Evolutionary conservation across 92 coral and sea anemone species (phyloP), one percentile per base, ranked within the genome.

Genomic region (Zoanthus gigantus): DNA sequence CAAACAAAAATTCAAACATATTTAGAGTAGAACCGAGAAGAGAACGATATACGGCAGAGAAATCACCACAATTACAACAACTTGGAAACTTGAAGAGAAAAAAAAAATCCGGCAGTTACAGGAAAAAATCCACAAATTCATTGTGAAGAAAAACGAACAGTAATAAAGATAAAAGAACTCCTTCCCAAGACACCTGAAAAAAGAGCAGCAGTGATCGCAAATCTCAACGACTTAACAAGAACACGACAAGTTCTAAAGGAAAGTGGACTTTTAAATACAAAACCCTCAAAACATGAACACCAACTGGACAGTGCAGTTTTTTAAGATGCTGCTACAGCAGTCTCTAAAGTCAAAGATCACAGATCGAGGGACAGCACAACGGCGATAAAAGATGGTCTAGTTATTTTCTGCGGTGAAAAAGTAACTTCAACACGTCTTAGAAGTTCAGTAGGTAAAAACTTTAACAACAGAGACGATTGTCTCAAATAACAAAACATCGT

Each of bases 321-420:
- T 28, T 53, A 75, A 7, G 94, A 91, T 57, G 83, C 79, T 47
- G 60, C 85, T 7, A 63, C 72, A 23, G 89, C 87, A 42, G 13
- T 91, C 29, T 80, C 63, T 2, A 46, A 42, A 57, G 78, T 72
- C 0, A 84, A 91, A 60, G 56, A 48, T 9, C 80, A 72, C 15
- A 63, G 94, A n/a, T 88, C 94, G 0, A 72, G 84, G 9, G 89
- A 84, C 2, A 37, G 91, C 47, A 68, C 82, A 28, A 61, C 89
- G 11, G 78, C 93, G 6, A 72, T 88, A 5, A 61, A 54, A 16
- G 52, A 84, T 29, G 93, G 88, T 10, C 45, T 90, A 6, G 71
- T 80, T 0, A n/a, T 86, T 32, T 5, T 84, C 16, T 86, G 86
- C 46, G 92, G 89, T 12, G 50, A 87, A 0, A 45, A 65, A 1